Percentiles rank a stretch among this genome's conserved stretches.
phyloP scores from a whole-genome alignment of 1,140 invertebrate species.

The Formica selysi region DNA sequence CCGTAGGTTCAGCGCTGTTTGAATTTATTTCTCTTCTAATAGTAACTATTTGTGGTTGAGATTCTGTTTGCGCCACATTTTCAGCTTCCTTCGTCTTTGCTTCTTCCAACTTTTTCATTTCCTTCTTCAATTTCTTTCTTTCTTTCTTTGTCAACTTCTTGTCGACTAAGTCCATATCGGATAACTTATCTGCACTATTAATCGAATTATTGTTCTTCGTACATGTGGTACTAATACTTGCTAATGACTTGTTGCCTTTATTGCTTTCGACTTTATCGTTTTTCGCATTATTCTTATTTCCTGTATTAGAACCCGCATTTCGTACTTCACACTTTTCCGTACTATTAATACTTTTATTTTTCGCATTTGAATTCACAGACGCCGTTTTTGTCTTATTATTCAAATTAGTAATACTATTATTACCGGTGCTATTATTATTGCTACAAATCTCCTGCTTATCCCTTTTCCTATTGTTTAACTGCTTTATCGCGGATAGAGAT shows the following conservation, averaged over 20 bases:
- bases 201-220: conserved; percentile 40
- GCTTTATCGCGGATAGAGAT: conserved; percentile 60
- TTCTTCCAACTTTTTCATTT: conserved; percentile 81
- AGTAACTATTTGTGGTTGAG: conserved; percentile 90
- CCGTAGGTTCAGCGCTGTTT: conserved; percentile 89
- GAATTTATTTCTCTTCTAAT: conserved; percentile 90
- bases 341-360: conserved; percentile 67
- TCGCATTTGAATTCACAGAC: conserved; percentile 65
- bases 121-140: conserved; percentile 81
- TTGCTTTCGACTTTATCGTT: conserved; percentile 64
- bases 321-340: conserved; percentile 42
- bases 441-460: conserved; percentile 77
- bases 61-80: conserved; percentile 80
- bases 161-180: conserved; percentile 46
- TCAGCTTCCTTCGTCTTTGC: conserved; percentile 74
- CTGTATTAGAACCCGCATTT: conserved; percentile 56
- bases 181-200: conserved; percentile 35
- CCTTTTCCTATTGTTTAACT: conserved; percentile 76
- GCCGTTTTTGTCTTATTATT: conserved; percentile 69
- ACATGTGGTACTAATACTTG: conserved; percentile 40
- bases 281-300: conserved; percentile 63
- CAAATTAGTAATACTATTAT: conserved; percentile 67
- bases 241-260: conserved; percentile 55
- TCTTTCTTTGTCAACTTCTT: conserved; percentile 84
- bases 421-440: conserved; percentile 65